Evolutionary conservation across 2,797 vertebrate genomes (phyloP).

Genomic region (Champsocephalus esox): DNA sequence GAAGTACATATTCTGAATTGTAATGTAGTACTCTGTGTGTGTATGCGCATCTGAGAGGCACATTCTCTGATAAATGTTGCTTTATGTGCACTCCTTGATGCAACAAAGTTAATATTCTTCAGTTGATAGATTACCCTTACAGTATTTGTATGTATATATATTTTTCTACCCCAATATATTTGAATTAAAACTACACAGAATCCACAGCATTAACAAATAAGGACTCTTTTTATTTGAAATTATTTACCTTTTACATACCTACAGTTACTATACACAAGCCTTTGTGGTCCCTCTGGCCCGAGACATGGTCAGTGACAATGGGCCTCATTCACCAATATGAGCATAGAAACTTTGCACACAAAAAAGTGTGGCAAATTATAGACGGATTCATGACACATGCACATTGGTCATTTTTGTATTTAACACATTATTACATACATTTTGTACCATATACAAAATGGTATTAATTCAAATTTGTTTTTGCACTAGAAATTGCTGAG

Average conservation of each 20-base stretch:
- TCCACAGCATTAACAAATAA: constrained; percentile 83
- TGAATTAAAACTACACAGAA: not conserved
- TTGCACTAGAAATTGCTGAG: too few species aligned
- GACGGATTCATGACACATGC: too few species aligned
- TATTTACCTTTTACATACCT: constrained; percentile 87
- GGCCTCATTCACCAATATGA: too few species aligned
- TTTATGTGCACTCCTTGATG: not conserved
- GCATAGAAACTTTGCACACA: too few species aligned
- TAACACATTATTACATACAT: too few species aligned
- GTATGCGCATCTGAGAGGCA: not conserved
- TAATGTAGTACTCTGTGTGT: not conserved
- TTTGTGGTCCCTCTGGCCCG: constrained; percentile 87
- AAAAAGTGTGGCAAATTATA: too few species aligned
- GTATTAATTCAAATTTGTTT: too few species aligned
- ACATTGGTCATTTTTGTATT: too few species aligned
- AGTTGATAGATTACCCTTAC: not conserved
- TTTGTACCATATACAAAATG: too few species aligned
- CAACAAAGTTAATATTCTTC: not conserved
- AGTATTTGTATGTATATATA: not conserved
- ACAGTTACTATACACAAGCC: constrained; percentile 90
- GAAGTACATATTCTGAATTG: not conserved
- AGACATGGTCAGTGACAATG: constrained; percentile 73
- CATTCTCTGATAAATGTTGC: not conserved
- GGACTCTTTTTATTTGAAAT: constrained; percentile 87
- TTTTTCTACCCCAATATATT: not conserved